Base-by-base conservation (phyloP, 1,140 invertebrate species). In the Papilio glaucus region DNA sequence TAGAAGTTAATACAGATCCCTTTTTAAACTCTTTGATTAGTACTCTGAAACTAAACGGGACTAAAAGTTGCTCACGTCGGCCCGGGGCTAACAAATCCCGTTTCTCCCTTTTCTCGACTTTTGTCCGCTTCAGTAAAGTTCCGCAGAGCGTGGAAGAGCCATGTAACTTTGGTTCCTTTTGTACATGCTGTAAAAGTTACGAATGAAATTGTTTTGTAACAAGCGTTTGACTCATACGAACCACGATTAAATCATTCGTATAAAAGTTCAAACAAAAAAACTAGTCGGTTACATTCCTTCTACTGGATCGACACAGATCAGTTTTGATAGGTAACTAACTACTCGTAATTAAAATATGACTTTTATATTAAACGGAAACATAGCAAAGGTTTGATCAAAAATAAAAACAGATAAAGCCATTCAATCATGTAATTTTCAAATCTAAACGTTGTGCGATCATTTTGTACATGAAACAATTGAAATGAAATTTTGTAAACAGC, bases 161-260 rank as follows among this genome's bases (percentile, higher is more conserved):
- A 57, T 57, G 49, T 57, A 57, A 57, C 49, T 21, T 21, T 49
- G 9, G 15, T 33, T 33, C 29, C 29, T 33, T 57, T 57, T 57
- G 49, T 57, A 57, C 49, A 57, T 57, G n/a, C n/a, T n/a, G 49
- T 18, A 45, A 18, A 57, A 57, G 49, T 57, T 57, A 24, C 21
- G 10, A 57, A 57, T 49, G 12, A 4, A 57, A 57, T 49, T 1
- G 39, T 41, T 49, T 49, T 57, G 21, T 57, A 57, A 57, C 21
- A 24, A 53, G 3, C 9, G 12, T 57, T 57, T 4, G 21, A 57
- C 10, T 24, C 4, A 12, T 13, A 53, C 12, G 18, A 24, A 49
- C 45, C 9, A 49, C 0, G 3, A 26, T 33, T 33, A 33, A 2
- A 6, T 24, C 21, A 57, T 3, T 18, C 15, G 49, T n/a, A n/a